Evolutionary conservation across 2,797 vertebrate genomes (phyloP).

Genomic region (Numenius phaeopus): DNA sequence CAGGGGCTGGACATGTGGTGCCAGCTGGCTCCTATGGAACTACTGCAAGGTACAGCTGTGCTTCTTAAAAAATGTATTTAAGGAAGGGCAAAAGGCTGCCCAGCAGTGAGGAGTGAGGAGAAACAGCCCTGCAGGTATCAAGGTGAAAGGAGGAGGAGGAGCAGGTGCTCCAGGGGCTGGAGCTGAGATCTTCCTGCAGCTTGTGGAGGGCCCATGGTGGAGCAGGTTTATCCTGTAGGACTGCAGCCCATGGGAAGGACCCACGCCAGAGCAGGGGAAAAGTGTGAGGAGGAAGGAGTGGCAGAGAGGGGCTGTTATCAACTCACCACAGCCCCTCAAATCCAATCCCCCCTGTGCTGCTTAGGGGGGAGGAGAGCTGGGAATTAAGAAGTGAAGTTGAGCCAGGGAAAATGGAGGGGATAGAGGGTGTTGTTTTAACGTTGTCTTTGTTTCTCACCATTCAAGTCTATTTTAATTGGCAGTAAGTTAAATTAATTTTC

Average conservation of each 20-base stretch:
- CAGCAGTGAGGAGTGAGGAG: background rate
- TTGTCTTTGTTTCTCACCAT: background rate
- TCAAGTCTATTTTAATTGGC: background rate
- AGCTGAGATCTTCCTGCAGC: background rate
- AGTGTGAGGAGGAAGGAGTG: background rate
- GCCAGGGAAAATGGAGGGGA: background rate
- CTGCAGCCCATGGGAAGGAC: background rate
- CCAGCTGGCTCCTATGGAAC: background rate
- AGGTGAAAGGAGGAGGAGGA: background rate
- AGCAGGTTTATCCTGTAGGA: background rate
- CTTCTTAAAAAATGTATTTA: background rate
- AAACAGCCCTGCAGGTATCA: background rate
- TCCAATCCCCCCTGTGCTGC: background rate
- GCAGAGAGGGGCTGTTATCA: background rate
- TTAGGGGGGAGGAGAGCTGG: too few relatives aligned
- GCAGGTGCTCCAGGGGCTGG: background rate
- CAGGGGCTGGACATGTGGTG: background rate
- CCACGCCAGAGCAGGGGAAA: rapidly evolving
- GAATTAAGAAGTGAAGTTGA: background rate
- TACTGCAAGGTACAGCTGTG: background rate
- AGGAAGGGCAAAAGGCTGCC: background rate
- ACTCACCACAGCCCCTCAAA: background rate
- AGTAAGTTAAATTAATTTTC: background rate
- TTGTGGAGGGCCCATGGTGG: rapidly evolving
- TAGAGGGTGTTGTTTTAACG: background rate